Percentiles rank a stretch among this genome's conserved stretches.
Evolutionary conservation across 2,113 vertebrate genomes (phyloP).

Genomic region (Elephas maximus): DNA sequence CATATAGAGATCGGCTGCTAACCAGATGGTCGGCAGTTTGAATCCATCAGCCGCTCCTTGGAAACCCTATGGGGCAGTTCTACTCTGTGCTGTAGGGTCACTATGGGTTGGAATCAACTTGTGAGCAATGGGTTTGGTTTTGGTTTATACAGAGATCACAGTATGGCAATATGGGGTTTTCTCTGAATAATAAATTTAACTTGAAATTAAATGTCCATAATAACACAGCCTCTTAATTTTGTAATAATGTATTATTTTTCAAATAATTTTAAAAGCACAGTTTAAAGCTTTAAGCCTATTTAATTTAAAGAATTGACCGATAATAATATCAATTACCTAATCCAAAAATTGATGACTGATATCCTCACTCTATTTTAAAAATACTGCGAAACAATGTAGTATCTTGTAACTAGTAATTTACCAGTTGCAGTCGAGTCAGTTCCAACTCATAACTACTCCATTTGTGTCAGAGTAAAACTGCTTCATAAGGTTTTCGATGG

Average conservation of each 20-base stretch:
- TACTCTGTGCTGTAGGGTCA: too few relatives aligned
- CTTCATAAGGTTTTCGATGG: background rate
- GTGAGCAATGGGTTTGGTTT: too few relatives aligned
- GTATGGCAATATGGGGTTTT: background rate
- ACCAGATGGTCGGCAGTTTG: too few relatives aligned
- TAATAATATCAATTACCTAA: background rate
- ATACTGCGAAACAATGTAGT: background rate
- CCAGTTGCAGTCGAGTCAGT: background rate
- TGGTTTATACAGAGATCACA: background rate
- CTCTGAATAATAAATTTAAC: conserved; percentile 30
- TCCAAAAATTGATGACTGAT: background rate
- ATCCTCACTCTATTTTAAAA: background rate
- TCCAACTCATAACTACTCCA: background rate
- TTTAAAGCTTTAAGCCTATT: background rate
- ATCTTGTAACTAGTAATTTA: background rate
- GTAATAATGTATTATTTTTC: background rate
- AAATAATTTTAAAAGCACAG: background rate
- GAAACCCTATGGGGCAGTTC: too few relatives aligned
- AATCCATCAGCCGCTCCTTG: too few relatives aligned
- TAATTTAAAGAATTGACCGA: background rate
- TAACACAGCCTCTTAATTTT: background rate
- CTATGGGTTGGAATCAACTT: too few relatives aligned
- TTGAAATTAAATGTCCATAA: background rate
- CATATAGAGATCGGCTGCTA: background rate
- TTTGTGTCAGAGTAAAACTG: background rate